A percentile compares a stretch with the other conserved stretches of the same genome.
Conservation (phyloP, 64 coral and sea anemone genomes). For the Pocillopora verrucosa region DNA sequence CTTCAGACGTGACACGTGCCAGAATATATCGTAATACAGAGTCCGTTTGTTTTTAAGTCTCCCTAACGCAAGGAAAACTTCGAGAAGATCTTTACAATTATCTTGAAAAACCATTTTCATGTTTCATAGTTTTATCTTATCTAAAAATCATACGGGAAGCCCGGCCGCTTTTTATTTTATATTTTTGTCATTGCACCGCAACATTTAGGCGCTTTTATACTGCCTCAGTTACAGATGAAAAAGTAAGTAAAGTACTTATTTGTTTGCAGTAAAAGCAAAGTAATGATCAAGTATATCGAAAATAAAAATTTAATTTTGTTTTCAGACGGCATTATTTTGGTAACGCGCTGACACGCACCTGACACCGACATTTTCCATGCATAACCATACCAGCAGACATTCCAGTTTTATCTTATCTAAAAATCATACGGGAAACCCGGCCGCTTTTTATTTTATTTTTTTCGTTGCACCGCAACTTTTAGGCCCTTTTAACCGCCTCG, state of each 20-base stretch:
- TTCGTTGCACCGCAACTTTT: too few relatives aligned
- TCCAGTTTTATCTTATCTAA: too few relatives aligned
- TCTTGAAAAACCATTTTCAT: conserved; percentile 5
- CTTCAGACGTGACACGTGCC: conserved; percentile 5
- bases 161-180: conserved; percentile 6
- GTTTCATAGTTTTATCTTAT: not conserved
- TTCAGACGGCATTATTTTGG: too few relatives aligned
- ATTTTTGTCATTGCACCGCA: not conserved
- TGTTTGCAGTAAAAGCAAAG: conserved; percentile 1
- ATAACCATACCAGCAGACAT: too few relatives aligned
- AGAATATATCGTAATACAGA: not conserved
- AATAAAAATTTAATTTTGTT: too few relatives aligned
- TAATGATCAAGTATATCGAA: too few relatives aligned
- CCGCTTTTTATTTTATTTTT: too few relatives aligned
- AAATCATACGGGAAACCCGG: too few relatives aligned
- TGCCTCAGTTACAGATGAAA: too few relatives aligned
- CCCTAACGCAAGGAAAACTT: conserved; percentile 23
- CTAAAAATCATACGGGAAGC: not conserved
- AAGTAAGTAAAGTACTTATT: conserved; percentile 12
- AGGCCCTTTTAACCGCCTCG: too few relatives aligned
- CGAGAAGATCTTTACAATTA: not conserved
- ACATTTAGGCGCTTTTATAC: conserved; percentile 10
- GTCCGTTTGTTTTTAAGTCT: not conserved
- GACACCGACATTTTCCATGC: too few relatives aligned
- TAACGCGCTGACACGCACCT: too few relatives aligned